Evolutionary conservation across 1,140 invertebrate genomes (phyloP), one percentile per base, ranked within the genome.

Genomic region (Aphis gossypii): DNA sequence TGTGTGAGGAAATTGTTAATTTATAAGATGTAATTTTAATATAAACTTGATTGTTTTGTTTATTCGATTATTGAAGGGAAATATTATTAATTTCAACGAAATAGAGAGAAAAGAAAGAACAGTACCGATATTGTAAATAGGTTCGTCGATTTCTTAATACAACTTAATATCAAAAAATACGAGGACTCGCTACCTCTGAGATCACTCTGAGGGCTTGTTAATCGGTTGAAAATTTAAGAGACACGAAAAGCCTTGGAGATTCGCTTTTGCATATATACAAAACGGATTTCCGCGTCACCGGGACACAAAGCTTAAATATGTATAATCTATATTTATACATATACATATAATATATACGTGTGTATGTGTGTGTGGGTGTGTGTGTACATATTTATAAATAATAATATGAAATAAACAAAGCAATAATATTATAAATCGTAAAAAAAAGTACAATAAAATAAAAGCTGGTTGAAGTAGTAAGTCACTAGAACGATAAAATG

Each of bases 211-310:
- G 51, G 21, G 48, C 14, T 89, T 9, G 3, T 48, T 11, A 38
- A 56, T 89, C 51, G 48, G 25, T 89, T 54, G 51, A 89, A 54
- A 54, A 56, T 89, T 38, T 30, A 18, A 51, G n/a, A 25, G 91
- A 92, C 91, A 92, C 91, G 44, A 92, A 92, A 83, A 92, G n/a
- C 68, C 68, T 82, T 23, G 25, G 91, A 92, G 91, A 92, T 92
- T 92, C 91, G 44, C n/a, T 92, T 89, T 56, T 92, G 68, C 83
- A 92, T 92, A 51, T 92, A 48, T 76, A 92, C 68, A 92, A 92
- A 92, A 92, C 68, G 23, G 68, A 82, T 92, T 92, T 92, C 44
- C 44, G 91, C 21, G 91, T 92, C 91, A 83, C 68, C 46, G 41
- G 51, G 90, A 92, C 44, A 48, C 48, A 54, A 89, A 89, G 88